phyloP scores from a whole-genome alignment of 2,888 invertebrate genomes.

The Nymphalis polychloros region DNA sequence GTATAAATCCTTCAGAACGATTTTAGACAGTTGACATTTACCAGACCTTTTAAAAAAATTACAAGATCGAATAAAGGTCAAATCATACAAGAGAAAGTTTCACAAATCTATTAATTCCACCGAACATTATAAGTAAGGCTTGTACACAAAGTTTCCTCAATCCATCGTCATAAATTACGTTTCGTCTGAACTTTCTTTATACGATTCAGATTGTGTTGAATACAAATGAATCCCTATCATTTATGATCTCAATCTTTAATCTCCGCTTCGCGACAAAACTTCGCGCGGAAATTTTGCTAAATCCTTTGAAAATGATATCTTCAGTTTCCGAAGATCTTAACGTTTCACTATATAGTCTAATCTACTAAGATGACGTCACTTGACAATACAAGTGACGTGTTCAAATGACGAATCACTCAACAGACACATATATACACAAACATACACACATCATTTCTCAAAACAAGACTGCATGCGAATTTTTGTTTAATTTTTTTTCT shows the following conservation, averaged over 20 bases:
- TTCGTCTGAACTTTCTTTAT: background rate
- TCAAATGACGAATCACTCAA: no score
- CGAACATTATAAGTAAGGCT: background rate
- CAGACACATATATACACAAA: no score
- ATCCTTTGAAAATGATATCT: background rate
- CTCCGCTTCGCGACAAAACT: background rate
- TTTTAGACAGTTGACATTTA: no score
- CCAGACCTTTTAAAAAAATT: no score
- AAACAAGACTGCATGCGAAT: no score
- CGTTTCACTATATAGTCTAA: background rate
- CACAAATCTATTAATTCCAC: background rate
- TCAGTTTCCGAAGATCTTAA: background rate
- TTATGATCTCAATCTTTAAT: constrained; percentile 4
- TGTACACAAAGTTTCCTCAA: background rate
- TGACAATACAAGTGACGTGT: no score
- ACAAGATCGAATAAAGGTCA: no score
- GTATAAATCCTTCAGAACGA: no score
- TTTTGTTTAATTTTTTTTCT: no score
- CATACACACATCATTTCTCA: no score
- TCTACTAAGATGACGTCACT: no score
- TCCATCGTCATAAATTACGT: background rate
- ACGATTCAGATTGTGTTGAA: background rate
- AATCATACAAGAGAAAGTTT: no score
- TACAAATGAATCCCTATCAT: background rate
- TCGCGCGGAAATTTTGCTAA: background rate